These are phyloP conservation scores for Masticophis lateralis DNA, from an alignment of 2,797 vertebrate genomes.

Conservation along the genomic window DNA sequence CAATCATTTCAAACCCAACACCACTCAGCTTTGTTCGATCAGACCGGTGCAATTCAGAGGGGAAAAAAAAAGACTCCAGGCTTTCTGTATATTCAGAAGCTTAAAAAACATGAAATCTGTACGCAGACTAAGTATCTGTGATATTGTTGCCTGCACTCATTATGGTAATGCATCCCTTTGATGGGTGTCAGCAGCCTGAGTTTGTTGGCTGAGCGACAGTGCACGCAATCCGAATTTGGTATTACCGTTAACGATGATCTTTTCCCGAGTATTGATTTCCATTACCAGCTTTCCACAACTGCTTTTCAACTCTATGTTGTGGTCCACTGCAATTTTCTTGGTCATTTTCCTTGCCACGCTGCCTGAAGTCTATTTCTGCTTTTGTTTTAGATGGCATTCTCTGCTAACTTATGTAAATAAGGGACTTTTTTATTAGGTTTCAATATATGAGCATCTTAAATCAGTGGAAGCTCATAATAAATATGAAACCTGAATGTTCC, in stretches of 20 bases:
- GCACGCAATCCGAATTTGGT: slow-evolving; percentile 55
- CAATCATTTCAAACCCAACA: neutral
- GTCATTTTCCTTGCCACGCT: slow-evolving; percentile 65
- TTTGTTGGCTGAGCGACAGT: slow-evolving; percentile 47
- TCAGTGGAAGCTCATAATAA: slow-evolving; percentile 69
- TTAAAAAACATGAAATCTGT: slow-evolving; percentile 20
- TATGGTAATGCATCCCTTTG: slow-evolving; percentile 65
- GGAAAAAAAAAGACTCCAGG: neutral
- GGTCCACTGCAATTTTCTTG: slow-evolving; percentile 40
- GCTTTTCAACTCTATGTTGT: slow-evolving; percentile 61
- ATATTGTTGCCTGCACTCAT: slow-evolving; percentile 53
- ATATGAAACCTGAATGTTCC: slow-evolving; percentile 67
- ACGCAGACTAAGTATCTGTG: slow-evolving; percentile 56
- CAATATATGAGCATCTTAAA: slow-evolving; percentile 70
- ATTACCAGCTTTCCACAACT: slow-evolving; percentile 45
- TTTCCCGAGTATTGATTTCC: slow-evolving; percentile 65
- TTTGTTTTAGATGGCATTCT: slow-evolving; percentile 49
- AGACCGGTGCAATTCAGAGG: neutral
- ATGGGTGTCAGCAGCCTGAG: slow-evolving; percentile 65
- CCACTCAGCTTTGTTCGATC: neutral
- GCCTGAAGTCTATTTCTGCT: slow-evolving; percentile 36
- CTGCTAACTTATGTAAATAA: slow-evolving; percentile 67
- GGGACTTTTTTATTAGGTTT: slow-evolving; percentile 64
- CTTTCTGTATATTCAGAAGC: neutral
- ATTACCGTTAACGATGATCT: slow-evolving; percentile 54